Base-by-base conservation (phyloP, 2,797 vertebrate genomes). In the Melanotaenia boesemani region DNA sequence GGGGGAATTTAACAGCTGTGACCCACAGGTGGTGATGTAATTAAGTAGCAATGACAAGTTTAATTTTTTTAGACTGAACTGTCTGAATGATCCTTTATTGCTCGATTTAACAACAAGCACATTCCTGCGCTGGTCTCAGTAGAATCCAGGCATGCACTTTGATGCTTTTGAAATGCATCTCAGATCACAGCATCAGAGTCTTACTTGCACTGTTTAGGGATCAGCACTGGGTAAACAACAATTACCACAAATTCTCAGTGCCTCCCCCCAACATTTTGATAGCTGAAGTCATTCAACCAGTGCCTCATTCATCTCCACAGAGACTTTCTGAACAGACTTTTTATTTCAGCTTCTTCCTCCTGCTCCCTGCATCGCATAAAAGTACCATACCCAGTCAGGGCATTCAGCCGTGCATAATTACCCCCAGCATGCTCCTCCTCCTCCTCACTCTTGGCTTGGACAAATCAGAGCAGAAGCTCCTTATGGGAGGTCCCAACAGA, bases 331-430 rank as follows among this genome's bases (percentile, higher is more conserved):
- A 68, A 30, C 80, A 83, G 68, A 80, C 73, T 69, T 80, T 81
- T 69, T 81, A 82, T 81, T 76, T 37, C 18, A 2, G 54, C 68
- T 56, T 70, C 71, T 62, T 72, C 60, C 64, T 63, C 56, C 69
- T 52, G 41, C 83, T 65, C 76, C 67, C 75, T 74, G 64, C 71
- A 70, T 50, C 1, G 54, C 72, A 69, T 67, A 67, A 63, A 89
- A 84, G 72, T 75, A 84, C 80, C 73, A 28, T 55, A 80, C 60
- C 88, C 84, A 86, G 89, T 91, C 83, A 90, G 84, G 67, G 90
- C 74, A 16, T 79, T 88, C 83, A 85, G 79, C 86, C 82, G 39
- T 88, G 83, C 74, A 79, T 89, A 90, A 92, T 92, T 88, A 89
- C 82, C 63, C 79, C 70, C 61, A 44, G 28, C 76, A 72, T 65